Percentiles rank a stretch among this genome's conserved stretches.
phyloP scores from a whole-genome alignment of 2,113 vertebrate species.

The Ahaetulla prasina region DNA sequence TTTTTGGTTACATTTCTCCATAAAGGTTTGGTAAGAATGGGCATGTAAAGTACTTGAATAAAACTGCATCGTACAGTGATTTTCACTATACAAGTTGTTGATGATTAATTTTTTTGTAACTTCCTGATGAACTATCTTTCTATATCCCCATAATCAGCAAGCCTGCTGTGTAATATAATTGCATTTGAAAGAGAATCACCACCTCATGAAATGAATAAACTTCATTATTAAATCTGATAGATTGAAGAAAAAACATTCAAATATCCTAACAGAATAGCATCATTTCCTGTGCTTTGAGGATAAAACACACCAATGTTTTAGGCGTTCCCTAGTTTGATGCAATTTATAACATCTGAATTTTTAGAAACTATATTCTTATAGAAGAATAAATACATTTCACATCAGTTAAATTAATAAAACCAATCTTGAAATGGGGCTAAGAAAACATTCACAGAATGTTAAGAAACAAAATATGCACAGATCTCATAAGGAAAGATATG shows the following conservation, averaged over 20 bases:
- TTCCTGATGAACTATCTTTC: constrained; percentile 84
- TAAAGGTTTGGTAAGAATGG: constrained; percentile 75
- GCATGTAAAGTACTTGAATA: constrained; percentile 82
- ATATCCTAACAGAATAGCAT: constrained; percentile 37
- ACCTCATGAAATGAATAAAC: constrained; percentile 77
- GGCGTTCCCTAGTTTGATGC: constrained; percentile 16
- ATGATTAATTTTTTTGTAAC: constrained; percentile 84
- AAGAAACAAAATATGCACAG: constrained; percentile 8
- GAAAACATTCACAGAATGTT: background rate
- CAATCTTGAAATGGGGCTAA: background rate
- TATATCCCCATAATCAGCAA: constrained; percentile 81
- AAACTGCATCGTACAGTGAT: constrained; percentile 71
- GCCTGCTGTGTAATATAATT: constrained; percentile 78
- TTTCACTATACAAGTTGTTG: constrained; percentile 71
- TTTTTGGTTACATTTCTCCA: constrained; percentile 33
- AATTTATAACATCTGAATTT: constrained; percentile 17
- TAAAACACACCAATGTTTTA: constrained; percentile 33
- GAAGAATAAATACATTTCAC: constrained; percentile 11
- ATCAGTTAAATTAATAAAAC: constrained; percentile 19
- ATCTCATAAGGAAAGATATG: background rate
- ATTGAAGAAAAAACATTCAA: constrained; percentile 74
- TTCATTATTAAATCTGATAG: constrained; percentile 80
- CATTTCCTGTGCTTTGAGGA: constrained; percentile 51
- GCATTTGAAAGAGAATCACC: constrained; percentile 79
- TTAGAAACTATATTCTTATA: background rate